Conservation (phyloP, 1,140 invertebrate species). For the Macrobrachium rosenbergii region DNA sequence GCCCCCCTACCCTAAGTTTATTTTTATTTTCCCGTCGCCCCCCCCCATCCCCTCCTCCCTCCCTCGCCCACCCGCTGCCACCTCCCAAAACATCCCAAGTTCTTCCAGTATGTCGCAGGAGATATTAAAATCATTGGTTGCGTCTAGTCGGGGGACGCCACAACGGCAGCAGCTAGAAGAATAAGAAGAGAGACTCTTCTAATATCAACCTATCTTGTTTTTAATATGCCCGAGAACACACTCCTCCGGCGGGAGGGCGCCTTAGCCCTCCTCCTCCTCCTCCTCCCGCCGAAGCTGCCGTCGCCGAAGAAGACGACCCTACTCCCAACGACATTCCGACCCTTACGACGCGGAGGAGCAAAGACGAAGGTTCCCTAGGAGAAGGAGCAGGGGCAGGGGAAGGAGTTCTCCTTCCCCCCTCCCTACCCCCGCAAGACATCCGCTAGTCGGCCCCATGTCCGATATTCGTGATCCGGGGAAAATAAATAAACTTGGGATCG, state of each 20-base stretch:
- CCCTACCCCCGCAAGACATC: not conserved
- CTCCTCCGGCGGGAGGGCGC: too few relatives aligned
- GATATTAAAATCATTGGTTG: conserved; percentile 40
- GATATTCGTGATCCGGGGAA: conserved; percentile 49
- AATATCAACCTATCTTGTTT: conserved; percentile 50
- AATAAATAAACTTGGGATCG: conserved; percentile 53
- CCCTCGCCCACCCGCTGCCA: not conserved
- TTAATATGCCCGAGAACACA: conserved; percentile 42
- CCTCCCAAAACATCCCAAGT: not conserved
- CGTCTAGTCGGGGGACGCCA: not conserved
- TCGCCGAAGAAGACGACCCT: not conserved
- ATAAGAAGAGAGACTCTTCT: not conserved
- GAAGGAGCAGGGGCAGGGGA: too few relatives aligned
- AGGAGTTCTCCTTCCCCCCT: too few relatives aligned
- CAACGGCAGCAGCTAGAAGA: not conserved
- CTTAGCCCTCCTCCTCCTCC: too few relatives aligned
- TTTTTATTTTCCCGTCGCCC: not conserved
- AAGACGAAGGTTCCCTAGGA: not conserved
- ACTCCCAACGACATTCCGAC: not conserved
- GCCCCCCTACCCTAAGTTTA: not conserved
- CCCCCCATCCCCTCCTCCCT: not conserved
- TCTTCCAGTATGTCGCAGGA: conserved; percentile 5
- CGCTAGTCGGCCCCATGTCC: conserved; percentile 25
- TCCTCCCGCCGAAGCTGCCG: too few relatives aligned
- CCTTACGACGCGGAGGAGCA: not conserved